A percentile compares a stretch with the other conserved stretches of the same genome.
Conservation (phyloP, 2,797 vertebrate species). For the Onychomys leucogaster region DNA sequence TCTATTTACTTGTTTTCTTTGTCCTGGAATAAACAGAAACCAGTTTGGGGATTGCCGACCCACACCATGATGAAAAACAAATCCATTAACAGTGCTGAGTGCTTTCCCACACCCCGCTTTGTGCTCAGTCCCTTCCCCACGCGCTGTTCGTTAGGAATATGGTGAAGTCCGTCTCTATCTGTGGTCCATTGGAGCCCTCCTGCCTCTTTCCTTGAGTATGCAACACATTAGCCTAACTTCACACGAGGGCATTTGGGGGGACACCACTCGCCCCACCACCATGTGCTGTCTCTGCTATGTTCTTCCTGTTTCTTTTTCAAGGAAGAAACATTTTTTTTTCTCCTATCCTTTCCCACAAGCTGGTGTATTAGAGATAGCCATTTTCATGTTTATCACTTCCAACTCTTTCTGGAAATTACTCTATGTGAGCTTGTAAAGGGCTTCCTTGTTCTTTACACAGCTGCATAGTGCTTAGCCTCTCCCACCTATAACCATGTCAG, state of each 20-base stretch:
- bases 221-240: not conserved
- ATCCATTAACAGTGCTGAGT: not conserved
- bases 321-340: not conserved
- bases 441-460: not conserved
- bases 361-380: not conserved
- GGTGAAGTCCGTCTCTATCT: not conserved
- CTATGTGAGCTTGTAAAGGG: fast-evolving
- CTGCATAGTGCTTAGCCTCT: not conserved
- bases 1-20: not conserved
- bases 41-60: not conserved
- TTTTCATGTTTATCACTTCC: not conserved
- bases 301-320: not conserved
- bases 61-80: not conserved
- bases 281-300: fast-evolving
- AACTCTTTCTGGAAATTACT: not conserved
- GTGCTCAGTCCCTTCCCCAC: not conserved
- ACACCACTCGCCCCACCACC: fast-evolving
- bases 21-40: not conserved
- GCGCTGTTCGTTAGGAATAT: not conserved
- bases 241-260: not conserved
- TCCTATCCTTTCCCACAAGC: not conserved
- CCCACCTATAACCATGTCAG: fast-evolving
- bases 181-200: not conserved
- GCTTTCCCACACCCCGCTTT: not conserved
- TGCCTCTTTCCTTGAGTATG: not conserved